phyloP scores from a whole-genome alignment of 2,888 invertebrate genomes.

The Drosophila cyrtoloma region DNA sequence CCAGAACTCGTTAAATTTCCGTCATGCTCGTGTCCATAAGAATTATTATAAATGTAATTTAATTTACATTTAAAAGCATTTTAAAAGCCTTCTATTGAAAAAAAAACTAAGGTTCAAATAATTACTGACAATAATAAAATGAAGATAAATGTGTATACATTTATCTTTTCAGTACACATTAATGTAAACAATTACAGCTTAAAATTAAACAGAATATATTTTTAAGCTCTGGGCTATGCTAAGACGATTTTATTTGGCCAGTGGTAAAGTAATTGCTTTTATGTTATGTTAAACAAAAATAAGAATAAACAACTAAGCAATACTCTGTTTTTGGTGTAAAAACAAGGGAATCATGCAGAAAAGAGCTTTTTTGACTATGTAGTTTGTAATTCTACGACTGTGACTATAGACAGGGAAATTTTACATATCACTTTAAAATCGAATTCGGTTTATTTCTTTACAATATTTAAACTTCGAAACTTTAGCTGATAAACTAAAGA shows the following conservation, averaged over 20 bases:
- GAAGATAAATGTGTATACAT: not conserved
- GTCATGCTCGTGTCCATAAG: not conserved
- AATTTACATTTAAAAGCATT: not conserved
- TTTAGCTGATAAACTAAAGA: not conserved
- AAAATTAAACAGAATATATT: not conserved
- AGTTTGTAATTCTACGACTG: no score
- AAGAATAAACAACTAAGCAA: no score
- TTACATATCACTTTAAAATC: no score
- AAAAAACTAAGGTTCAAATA: not conserved
- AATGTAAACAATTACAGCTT: not conserved
- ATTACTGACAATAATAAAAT: not conserved
- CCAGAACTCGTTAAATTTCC: slow-evolving; percentile 17
- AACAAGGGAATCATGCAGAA: not conserved
- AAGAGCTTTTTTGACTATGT: no score
- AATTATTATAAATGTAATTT: slow-evolving; percentile 5
- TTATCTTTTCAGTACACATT: not conserved
- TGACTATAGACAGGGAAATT: no score
- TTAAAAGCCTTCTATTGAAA: not conserved
- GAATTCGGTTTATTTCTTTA: not conserved
- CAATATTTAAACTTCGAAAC: not conserved
- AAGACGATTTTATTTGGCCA: not conserved
- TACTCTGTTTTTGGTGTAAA: not conserved
- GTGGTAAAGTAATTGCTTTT: not conserved
- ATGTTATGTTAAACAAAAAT: not conserved
- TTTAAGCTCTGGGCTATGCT: not conserved